Percentiles rank a stretch among this genome's conserved stretches.
Evolutionary conservation across 2,113 vertebrate genomes (phyloP).

Genomic region (Lanius ludovicianus): DNA sequence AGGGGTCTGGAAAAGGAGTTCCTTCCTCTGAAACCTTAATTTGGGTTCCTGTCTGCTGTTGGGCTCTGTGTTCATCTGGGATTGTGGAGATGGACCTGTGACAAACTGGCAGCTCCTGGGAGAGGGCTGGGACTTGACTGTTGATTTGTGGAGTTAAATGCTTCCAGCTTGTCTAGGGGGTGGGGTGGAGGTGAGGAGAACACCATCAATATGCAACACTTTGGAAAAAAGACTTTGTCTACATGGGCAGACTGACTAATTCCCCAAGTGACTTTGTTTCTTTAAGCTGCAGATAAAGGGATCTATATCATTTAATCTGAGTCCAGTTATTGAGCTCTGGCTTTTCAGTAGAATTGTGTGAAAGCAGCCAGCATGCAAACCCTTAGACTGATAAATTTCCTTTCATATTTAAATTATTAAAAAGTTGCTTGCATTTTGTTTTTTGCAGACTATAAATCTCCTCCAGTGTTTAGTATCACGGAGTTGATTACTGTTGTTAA

Average conservation of each 20-base stretch:
- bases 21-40: background rate
- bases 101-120: background rate
- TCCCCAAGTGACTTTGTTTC: background rate
- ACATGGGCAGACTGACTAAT: background rate
- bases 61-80: background rate
- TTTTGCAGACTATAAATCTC: background rate
- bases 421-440: background rate
- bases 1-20: background rate
- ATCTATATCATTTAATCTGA: background rate
- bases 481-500: background rate
- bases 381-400: background rate
- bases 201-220: background rate
- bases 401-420: background rate
- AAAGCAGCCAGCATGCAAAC: background rate
- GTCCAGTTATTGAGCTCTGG: background rate
- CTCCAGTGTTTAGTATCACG: background rate
- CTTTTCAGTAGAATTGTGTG: background rate
- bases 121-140: background rate
- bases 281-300: background rate
- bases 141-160: background rate
- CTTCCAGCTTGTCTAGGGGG: fast-evolving
- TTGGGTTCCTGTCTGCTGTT: background rate
- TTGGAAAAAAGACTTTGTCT: background rate
- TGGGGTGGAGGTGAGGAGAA: background rate
- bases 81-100: background rate